Base-by-base conservation (phyloP, 1,140 invertebrate genomes). In the Coboldia fuscipes region DNA sequence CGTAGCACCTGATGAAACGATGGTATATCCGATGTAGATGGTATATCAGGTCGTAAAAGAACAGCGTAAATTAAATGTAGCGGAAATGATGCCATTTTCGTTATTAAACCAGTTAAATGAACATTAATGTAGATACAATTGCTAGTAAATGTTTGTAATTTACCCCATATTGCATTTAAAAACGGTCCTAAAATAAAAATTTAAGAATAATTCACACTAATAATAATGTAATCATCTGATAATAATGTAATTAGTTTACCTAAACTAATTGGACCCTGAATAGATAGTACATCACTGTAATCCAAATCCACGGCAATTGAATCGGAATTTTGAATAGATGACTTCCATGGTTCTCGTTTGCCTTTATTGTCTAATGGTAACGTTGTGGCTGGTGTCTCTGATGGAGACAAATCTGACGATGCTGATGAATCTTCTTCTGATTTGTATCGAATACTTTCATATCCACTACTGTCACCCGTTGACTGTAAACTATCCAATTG, bases 91-190 rank as follows among this genome's bases (percentile, higher is more conserved):
- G 84, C 78, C 23, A 97, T 60, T 36, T 82, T 70, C 24, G 82
- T 76, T 13, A 97, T 68, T 7, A 94, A 59, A 1, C 81, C 81
- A 4, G 86, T 93, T 27, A 94, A 60, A 47, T 88, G 75, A 33
- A 94, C 66, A 61, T 93, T 94, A 2, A 82, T 69, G 40, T 79
- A 74, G 35, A 96, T 60, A 30, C 80, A 77, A 49, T 90, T 88
- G 37, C 75, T 71, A 23, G 83, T 69, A 63, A 94, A 75, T 35
- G 70, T 70, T 46, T 86, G 83, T 13, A 93, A 56, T 56, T 84
- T 85, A 36, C 68, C 66, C 40, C 96, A 65, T 26, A 94, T 50
- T 31, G 74, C 70, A 42, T 73, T 73, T 34, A 96, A 54, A 56
- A 96, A 86, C 37, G 85, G 81, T 46, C 85, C 84, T 69, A 50